Evolutionary conservation across 2,797 vertebrate species (phyloP), one percentile per base, ranked within the genome.

Genomic region (Mormyrus hasselquistii): DNA sequence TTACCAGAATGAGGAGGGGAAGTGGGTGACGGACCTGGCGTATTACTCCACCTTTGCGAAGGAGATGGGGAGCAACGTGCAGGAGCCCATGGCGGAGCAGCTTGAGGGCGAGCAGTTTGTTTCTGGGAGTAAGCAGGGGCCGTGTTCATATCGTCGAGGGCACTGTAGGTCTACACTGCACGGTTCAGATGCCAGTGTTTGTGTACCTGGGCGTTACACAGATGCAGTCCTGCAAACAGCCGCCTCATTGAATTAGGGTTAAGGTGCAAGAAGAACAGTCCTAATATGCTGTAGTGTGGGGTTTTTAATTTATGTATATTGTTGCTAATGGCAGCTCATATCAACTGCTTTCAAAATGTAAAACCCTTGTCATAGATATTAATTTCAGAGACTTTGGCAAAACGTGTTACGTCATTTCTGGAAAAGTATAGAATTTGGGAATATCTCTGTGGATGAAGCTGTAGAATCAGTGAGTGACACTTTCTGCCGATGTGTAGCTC

Each of bases 1-100:
- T 88, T 99, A 99, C 93, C 97, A 99, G 94, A 97, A 99, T 92
- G 97, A 99, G 93, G 97, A 99, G 8, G 99, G 98, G 3, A 97
- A 95, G 90, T 99, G 99, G 99, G 98, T 99, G 90, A 99, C 98
- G 22, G 97, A 99, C 93, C 95, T 99, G 92, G 99, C 99, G 0
- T 99, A 99, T 93, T 99, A 97, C 87, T 97, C 97, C 25, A 96
- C 97, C 22, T 98, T 99, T 95, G 94, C 97, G 92, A 96, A 97
- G 91, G 96, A 98, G 90, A 83, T 94, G 79, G 93, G 94, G 79
- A 90, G 88, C 34, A 94, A 93, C 44, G 29, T 90, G 0, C 59
- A 92, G 10, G 88, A 93, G 9, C 93, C 95, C 50, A 49, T 89
- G 34, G 84, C 55, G 47, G 53, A 16, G 14, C 92, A 94, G 85